Evolutionary conservation across 2,113 vertebrate species (phyloP).

Genomic region (Ciconia stormi): DNA sequence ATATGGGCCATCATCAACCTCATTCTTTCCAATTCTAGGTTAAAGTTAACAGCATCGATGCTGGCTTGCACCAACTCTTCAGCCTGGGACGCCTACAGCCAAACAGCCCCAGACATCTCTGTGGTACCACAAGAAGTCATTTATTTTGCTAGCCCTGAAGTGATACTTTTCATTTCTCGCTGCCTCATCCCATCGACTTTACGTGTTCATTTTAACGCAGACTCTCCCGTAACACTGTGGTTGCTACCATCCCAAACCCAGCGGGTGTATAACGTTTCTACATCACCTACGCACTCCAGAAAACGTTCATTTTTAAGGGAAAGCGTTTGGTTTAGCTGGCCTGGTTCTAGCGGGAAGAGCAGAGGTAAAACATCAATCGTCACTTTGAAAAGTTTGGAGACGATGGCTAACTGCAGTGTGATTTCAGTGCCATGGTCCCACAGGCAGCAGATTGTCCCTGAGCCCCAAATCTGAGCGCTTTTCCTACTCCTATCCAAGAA

Average conservation of each 20-base stretch:
- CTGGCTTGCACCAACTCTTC: not conserved
- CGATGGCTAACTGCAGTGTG: not conserved
- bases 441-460: not conserved
- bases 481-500: not conserved
- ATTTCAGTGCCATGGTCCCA: not conserved
- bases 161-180: not conserved
- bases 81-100: not conserved
- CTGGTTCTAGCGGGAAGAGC: not conserved
- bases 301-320: not conserved
- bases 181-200: not conserved
- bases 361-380: not conserved
- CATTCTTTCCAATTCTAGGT: not conserved
- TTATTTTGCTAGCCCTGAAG: not conserved
- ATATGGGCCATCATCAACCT: not conserved
- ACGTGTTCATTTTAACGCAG: not conserved
- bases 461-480: not conserved
- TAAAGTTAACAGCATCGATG: not conserved
- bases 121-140: not conserved
- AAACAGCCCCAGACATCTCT: not conserved
- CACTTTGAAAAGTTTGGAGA: not conserved
- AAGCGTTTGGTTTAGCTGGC: not conserved
- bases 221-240: fast-evolving
- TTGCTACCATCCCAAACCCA: not conserved
- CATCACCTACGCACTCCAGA: not conserved
- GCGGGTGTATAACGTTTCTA: not conserved